Percentiles rank a stretch among this genome's conserved stretches.
Conservation (phyloP, 2,888 invertebrate species). For the Omphaloscelis lunosa region DNA sequence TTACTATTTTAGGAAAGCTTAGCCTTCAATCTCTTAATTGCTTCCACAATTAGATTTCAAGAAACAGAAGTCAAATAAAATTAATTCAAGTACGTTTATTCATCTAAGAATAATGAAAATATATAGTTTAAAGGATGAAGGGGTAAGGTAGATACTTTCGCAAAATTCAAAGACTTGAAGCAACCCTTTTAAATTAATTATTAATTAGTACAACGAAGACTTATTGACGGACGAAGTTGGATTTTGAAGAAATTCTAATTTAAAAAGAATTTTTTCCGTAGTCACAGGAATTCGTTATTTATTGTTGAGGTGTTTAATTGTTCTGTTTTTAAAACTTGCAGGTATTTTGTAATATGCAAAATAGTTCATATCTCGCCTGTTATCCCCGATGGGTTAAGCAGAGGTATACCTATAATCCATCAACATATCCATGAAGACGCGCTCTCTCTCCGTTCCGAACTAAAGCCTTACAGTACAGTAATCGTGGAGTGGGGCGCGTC, state of each 20-base stretch:
- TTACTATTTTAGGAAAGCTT: neutral
- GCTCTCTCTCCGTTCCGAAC: no score
- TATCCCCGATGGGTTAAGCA: neutral
- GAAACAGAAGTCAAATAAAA: conserved; percentile 17
- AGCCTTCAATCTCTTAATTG: neutral
- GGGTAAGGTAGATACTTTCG: conserved; percentile 6
- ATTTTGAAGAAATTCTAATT: conserved; percentile 12
- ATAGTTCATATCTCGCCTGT: neutral
- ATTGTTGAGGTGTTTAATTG: neutral
- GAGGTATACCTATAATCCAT: no score
- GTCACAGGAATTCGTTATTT: neutral
- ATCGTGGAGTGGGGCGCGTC: no score
- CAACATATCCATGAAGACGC: no score
- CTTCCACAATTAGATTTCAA: conserved; percentile 10
- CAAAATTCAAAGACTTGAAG: conserved; percentile 1
- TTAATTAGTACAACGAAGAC: conserved; percentile 22
- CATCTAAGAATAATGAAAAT: conserved; percentile 15
- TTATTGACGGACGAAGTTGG: conserved; percentile 12
- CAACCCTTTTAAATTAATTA: conserved; percentile 26
- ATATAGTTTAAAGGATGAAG: conserved; percentile 3
- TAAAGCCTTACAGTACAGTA: no score
- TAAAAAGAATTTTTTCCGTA: neutral
- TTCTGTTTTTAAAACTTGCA: neutral
- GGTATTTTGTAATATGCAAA: no score
- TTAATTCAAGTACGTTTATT: conserved; percentile 2